phyloP scores from a whole-genome alignment of 1,140 invertebrate species.

The Neodiprion fabricii region DNA sequence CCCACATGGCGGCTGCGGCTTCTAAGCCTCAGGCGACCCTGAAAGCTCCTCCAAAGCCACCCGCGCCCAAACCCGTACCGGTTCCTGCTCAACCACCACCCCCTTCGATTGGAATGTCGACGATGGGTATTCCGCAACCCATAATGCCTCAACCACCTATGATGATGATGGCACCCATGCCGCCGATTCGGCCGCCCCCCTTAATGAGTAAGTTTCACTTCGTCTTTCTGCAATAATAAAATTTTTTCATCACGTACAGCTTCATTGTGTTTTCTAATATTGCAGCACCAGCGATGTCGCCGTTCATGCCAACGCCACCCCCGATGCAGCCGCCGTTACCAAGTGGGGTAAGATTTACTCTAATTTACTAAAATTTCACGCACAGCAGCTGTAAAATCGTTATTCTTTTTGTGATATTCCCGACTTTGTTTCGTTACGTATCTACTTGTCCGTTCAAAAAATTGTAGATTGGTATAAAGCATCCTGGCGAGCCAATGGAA shows the following conservation, averaged over 20 bases:
- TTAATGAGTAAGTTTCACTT: conserved; percentile 63
- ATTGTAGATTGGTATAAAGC: conserved; percentile 58
- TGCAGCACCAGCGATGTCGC: conserved; percentile 61
- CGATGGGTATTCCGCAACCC: conserved; percentile 65
- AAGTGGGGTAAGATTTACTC: conserved; percentile 34
- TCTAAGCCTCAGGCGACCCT: conserved; percentile 60
- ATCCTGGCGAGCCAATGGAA: conserved; percentile 63
- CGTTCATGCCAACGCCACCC: conserved; percentile 58
- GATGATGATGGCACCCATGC: conserved; percentile 72
- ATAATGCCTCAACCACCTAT: conserved; percentile 67
- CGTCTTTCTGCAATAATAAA: neutral
- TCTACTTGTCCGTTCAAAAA: neutral
- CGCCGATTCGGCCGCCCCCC: conserved; percentile 69
- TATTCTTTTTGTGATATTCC: no score
- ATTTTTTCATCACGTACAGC: neutral
- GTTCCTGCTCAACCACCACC: conserved; percentile 46
- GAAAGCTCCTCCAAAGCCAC: conserved; percentile 57
- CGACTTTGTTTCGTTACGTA: no score
- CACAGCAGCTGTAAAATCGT: no score
- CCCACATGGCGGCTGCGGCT: conserved; percentile 56
- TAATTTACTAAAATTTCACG: conserved; percentile 12
- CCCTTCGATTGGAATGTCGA: conserved; percentile 55
- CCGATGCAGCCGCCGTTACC: conserved; percentile 54
- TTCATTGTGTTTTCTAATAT: conserved; percentile 38
- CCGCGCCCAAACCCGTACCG: conserved; percentile 52